These are phyloP conservation scores for Fragum whitleyi DNA, from an alignment of 2,888 invertebrate species.

Conservation along the genomic window DNA sequence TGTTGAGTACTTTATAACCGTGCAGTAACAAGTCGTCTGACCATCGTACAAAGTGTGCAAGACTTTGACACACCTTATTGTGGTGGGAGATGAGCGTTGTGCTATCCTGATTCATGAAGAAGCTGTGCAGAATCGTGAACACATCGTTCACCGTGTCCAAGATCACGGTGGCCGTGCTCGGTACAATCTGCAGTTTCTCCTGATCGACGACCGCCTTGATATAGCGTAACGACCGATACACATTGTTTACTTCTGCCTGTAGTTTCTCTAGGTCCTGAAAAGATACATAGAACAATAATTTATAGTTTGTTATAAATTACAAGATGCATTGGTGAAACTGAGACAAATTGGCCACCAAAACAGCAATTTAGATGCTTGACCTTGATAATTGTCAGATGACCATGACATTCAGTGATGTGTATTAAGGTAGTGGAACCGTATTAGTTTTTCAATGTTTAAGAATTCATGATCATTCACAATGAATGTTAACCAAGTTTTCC, in stretches of 20 bases:
- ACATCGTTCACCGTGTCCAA: conserved; percentile 93
- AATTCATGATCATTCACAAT: too few relatives aligned
- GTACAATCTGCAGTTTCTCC: conserved; percentile 96
- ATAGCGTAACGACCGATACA: conserved; percentile 92
- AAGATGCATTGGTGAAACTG: neutral
- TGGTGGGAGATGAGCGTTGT: conserved; percentile 92
- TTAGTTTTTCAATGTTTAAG: too few relatives aligned
- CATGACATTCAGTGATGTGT: too few relatives aligned
- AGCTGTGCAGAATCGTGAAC: conserved; percentile 79
- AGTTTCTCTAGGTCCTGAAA: conserved; percentile 81
- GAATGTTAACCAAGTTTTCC: too few relatives aligned
- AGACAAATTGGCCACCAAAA: neutral
- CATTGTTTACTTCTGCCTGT: conserved; percentile 85
- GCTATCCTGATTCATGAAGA: conserved; percentile 86
- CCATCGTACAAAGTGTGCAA: conserved; percentile 94
- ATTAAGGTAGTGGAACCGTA: too few relatives aligned
- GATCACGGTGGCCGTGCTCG: conserved; percentile 96
- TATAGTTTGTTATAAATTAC: too few relatives aligned
- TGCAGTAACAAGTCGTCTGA: conserved; percentile 94
- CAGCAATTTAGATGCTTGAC: too few relatives aligned
- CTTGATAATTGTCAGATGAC: too few relatives aligned
- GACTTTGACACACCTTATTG: conserved; percentile 93
- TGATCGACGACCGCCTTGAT: conserved; percentile 96
- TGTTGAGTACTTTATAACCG: conserved; percentile 71
- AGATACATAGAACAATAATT: neutral